phyloP scores from a whole-genome alignment of 1,140 invertebrate species.

The Aphidius gifuensis region DNA sequence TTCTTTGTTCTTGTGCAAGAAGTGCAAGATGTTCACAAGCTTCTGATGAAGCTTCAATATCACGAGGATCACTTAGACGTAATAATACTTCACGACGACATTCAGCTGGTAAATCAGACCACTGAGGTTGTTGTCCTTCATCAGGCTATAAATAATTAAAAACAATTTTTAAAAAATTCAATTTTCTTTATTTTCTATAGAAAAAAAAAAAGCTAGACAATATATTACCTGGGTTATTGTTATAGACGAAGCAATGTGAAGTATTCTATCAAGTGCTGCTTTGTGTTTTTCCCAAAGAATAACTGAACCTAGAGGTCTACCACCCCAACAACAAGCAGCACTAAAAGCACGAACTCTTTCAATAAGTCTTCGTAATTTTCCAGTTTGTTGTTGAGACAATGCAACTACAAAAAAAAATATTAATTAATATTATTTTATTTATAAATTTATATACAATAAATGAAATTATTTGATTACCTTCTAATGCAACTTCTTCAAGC shows the following conservation, averaged over 20 bases:
- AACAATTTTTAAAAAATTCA: slow-evolving; percentile 26
- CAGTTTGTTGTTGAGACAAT: slow-evolving; percentile 83
- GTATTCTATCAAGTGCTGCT: slow-evolving; percentile 77
- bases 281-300: slow-evolving; percentile 87
- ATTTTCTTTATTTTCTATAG: slow-evolving; percentile 8
- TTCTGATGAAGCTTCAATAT: slow-evolving; percentile 71
- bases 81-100: slow-evolving; percentile 88
- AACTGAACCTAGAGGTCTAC: slow-evolving; percentile 77
- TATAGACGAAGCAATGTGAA: slow-evolving; percentile 77
- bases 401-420: slow-evolving; percentile 61
- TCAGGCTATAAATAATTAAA: slow-evolving; percentile 63
- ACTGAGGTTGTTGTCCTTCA: slow-evolving; percentile 76
- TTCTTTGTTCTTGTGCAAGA: slow-evolving; percentile 81
- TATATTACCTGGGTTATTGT: slow-evolving; percentile 66
- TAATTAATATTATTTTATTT: background rate
- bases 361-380: slow-evolving; percentile 74
- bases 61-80: slow-evolving; percentile 86
- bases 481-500: slow-evolving; percentile 88
- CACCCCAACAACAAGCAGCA: slow-evolving; percentile 74
- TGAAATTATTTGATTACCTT: slow-evolving; percentile 61
- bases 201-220: background rate
- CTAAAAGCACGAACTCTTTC: slow-evolving; percentile 70
- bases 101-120: slow-evolving; percentile 90
- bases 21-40: slow-evolving; percentile 70
- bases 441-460: background rate